Percentiles rank a stretch among this genome's conserved stretches.
Conservation (phyloP, 2,113 vertebrate genomes). For the Gymnobelideus leadbeateri region DNA sequence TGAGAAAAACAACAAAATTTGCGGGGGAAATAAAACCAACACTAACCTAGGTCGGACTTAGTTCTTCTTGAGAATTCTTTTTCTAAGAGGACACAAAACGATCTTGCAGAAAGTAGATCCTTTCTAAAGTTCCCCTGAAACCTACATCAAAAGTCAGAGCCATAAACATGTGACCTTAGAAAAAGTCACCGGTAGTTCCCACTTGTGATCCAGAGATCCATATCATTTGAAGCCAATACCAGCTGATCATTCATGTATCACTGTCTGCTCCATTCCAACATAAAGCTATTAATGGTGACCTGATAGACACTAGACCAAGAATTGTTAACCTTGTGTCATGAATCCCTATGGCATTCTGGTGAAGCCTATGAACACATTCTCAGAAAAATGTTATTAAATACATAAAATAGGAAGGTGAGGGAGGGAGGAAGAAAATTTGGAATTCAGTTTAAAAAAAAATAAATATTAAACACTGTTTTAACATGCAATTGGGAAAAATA, state of each 20-base stretch:
- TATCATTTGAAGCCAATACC: neutral
- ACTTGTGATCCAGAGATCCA: too few species aligned
- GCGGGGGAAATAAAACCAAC: accelerated
- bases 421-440: too few species aligned
- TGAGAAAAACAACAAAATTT: neutral
- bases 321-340: neutral
- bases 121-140: neutral
- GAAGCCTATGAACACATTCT: neutral
- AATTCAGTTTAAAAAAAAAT: too few species aligned
- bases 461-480: too few species aligned
- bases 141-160: too few species aligned
- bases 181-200: neutral
- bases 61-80: neutral
- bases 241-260: neutral
- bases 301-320: neutral
- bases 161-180: neutral
- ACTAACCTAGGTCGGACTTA: neutral
- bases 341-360: neutral
- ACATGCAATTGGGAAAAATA: too few species aligned
- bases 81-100: neutral
- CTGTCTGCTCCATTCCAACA: neutral
- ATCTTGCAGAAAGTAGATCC: neutral
- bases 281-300: neutral
- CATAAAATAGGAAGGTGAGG: too few species aligned
- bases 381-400: neutral